These are phyloP conservation scores for Priocnemis perturbator DNA, from an alignment of 2,888 invertebrate species.

Conservation along the genomic window DNA sequence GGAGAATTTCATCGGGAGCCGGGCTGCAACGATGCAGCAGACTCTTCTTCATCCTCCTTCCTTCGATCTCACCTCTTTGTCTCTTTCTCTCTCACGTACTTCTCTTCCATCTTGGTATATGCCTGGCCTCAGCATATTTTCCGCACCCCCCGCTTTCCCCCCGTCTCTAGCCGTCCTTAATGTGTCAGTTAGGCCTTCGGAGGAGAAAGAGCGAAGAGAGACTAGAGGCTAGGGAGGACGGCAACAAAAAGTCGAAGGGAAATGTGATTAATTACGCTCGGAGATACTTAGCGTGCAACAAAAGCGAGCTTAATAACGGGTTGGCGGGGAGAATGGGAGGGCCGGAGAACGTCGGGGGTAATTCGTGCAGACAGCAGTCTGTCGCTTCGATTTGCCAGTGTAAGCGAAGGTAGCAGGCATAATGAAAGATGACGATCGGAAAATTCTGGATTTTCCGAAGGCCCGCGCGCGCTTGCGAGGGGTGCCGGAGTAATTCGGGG, in stretches of 20 bases:
- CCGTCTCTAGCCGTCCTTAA: background rate
- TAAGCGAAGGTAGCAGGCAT: too few species aligned
- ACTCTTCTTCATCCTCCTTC: background rate
- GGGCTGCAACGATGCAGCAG: background rate
- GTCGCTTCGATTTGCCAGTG: background rate
- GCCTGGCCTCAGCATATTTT: constrained; percentile 48
- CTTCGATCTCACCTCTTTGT: background rate
- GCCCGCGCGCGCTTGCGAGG: too few species aligned
- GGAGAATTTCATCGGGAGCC: background rate
- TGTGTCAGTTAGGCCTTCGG: constrained; percentile 20
- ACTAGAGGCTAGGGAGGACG: background rate
- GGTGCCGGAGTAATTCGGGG: too few species aligned
- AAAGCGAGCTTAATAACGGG: constrained; percentile 16
- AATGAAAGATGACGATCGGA: too few species aligned
- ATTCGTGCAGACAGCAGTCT: constrained; percentile 22
- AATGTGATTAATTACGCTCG: constrained; percentile 38
- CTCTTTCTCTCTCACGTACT: background rate
- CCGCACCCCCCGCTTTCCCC: constrained; percentile 26
- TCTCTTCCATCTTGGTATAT: constrained; percentile 34
- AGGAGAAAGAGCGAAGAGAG: constrained; percentile 9
- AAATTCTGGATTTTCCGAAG: too few species aligned
- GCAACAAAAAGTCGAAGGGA: constrained; percentile 19
- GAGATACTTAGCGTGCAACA: constrained; percentile 25
- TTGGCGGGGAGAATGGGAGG: background rate
- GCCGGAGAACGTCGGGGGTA: constrained; percentile 14